These are phyloP conservation scores for Argyresthia albistria DNA, from an alignment of 2,888 invertebrate genomes.

Conservation along the genomic window DNA sequence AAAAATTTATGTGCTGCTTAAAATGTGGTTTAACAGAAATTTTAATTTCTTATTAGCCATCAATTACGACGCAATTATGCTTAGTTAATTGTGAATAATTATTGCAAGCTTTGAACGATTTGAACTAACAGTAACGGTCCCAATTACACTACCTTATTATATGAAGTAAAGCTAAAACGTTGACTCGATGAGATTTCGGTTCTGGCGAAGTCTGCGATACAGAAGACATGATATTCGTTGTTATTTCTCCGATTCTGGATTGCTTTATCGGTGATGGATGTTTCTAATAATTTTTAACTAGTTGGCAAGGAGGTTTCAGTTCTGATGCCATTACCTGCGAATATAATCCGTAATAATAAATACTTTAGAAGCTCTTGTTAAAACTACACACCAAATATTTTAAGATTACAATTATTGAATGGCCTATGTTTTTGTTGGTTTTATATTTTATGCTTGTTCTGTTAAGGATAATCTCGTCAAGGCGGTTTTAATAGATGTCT, in stretches of 20 bases:
- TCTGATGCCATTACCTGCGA: slow-evolving; percentile 1
- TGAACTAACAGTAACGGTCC: background rate
- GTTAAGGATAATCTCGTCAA: background rate
- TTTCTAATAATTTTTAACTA: background rate
- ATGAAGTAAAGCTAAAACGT: slow-evolving; percentile 5
- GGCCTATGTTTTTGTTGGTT: background rate
- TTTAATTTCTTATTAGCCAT: background rate
- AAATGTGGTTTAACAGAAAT: background rate
- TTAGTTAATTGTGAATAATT: background rate
- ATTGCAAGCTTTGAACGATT: background rate
- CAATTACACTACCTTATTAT: slow-evolving; percentile 14
- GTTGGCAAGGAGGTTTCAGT: slow-evolving; percentile 1
- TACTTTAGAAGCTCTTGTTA: background rate
- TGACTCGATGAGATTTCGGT: no score
- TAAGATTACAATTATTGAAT: background rate
- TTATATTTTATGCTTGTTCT: background rate
- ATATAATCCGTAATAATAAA: slow-evolving; percentile 1
- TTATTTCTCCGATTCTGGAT: slow-evolving; percentile 9
- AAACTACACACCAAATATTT: background rate
- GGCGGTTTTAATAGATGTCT: background rate
- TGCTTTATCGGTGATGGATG: background rate
- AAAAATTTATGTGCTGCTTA: background rate
- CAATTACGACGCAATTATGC: background rate
- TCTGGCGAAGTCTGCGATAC: slow-evolving; percentile 2
- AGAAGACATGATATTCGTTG: slow-evolving; percentile 22